Base-by-base conservation (phyloP, 2,113 vertebrate species). In the Charadrius vociferus region DNA sequence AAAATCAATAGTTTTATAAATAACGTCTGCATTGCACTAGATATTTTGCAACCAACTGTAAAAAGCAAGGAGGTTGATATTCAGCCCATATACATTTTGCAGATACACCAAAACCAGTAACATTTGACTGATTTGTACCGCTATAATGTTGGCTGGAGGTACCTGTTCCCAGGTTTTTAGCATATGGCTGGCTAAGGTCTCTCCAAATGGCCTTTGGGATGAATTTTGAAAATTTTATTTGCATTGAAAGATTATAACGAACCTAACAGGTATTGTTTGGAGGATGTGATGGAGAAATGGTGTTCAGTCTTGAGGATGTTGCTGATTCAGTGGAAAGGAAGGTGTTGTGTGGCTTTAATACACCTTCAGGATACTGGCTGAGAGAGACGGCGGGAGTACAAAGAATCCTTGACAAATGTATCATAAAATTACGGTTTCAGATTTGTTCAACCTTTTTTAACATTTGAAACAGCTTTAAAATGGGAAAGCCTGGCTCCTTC, bases 1-100 rank as follows among this genome's bases (percentile, higher is more conserved):
- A 87, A 92, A 94, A 94, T 87, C 89, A 82, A 88, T 91, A 70
- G 20, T 32, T 94, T 75, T 85, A 81, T 77, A 91, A 93, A 93
- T 83, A 61, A n/a, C 17, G 14, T 67, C 49, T 67, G 22, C n/a
- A 22, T 34, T n/a, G 27, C 26, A 22, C 26, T 45, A 36, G 20
- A 18, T 66, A 32, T 73, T 95, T 91, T 78, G 53, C 49, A 94
- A 55, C 77, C 29, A 73, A 66, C 27, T 49, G 11, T 89, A 53
- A 82, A 84, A 85, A 73, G 15, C 55, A 56, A 78, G 23, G 36
- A 79, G 8, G 11, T 19, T 80, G 53, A 39, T 70, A 36, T 37
- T 85, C 56, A 87, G 22, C 53, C 21, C 34, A 3, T 21, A 21
- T 17, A 30, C 11, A 26, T 50, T 67, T 75, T 85, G 32, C 15